Conservation (phyloP, 2,113 vertebrate species). For the Scartelaos histophorus region DNA sequence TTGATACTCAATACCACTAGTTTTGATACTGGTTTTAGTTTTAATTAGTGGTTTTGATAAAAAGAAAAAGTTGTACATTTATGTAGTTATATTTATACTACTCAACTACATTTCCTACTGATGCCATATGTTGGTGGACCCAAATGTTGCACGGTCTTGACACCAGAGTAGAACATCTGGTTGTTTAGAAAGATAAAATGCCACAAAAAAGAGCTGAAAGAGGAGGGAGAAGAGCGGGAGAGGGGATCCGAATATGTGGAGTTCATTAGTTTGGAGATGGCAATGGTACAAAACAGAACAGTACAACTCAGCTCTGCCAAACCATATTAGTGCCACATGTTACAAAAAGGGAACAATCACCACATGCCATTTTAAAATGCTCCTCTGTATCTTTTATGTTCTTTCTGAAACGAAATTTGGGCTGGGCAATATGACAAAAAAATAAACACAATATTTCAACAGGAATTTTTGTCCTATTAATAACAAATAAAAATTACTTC, state of each 20-base stretch:
- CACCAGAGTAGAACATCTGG: slow-evolving; percentile 58
- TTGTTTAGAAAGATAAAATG: slow-evolving; percentile 47
- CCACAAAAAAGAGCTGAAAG: slow-evolving; percentile 48
- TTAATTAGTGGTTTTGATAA: background rate
- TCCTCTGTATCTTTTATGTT: slow-evolving; percentile 32
- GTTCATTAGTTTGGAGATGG: slow-evolving; percentile 85
- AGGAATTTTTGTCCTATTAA: background rate
- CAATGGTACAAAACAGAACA: slow-evolving; percentile 83
- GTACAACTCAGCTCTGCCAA: slow-evolving; percentile 76
- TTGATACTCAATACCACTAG: background rate
- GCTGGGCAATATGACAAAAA: background rate
- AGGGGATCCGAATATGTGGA: slow-evolving; percentile 79
- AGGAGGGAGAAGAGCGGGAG: slow-evolving; percentile 41
- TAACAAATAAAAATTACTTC: background rate
- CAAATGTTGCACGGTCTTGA: slow-evolving; percentile 33
- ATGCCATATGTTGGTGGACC: background rate
- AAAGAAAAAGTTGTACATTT: background rate
- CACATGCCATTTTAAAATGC: slow-evolving; percentile 84
- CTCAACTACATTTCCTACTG: background rate
- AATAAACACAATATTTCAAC: background rate
- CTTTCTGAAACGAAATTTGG: slow-evolving; percentile 51
- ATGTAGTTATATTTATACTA: background rate
- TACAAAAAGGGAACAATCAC: slow-evolving; percentile 76
- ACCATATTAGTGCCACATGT: slow-evolving; percentile 91
- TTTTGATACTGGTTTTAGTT: background rate